Evolutionary conservation across 2,113 vertebrate species (phyloP), one percentile per base, ranked within the genome.

Genomic region (Noturus placidus): DNA sequence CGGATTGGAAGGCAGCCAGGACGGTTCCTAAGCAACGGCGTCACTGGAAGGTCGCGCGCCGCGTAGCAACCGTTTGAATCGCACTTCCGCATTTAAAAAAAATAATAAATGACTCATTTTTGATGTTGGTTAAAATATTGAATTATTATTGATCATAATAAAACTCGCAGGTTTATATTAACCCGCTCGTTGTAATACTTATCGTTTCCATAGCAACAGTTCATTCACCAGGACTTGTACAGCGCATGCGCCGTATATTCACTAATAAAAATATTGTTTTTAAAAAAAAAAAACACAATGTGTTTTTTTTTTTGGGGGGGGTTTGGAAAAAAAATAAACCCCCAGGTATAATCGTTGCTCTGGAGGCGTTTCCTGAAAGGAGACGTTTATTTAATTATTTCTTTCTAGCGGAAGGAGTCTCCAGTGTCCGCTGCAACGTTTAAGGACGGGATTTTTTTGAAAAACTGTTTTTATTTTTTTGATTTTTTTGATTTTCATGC

Each of bases 11-110:
- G 9, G 79, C 30, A 22, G 79, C 79, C 79, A 59, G 22, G 52
- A 25, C 20, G 79, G 79, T 81, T 81, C 19, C 79, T 25, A 35
- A 25, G 79, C 79, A 81, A 81, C 79, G 79, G 79, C 79, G 56
- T 81, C 79, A 25, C 1, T 1, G 25, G 50, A 19, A 79, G 25
- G 50, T 30, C 77, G 56, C 7, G 35, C 33, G 33, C 7, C 33
- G 33, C 7, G 30, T 27, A 5, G 42, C 30, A 27, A 27, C 42
- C 2, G 74, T 46, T 27, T 50, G 46, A 74, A 50, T 19, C 5
- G 50, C 11, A 38, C 72, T 76, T 76, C 38, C 72, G 38, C 15
- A 0, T 14, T 9, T 46, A 46, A 46, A 46, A 46, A 3, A 42
- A 3, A 42, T 42, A 42, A 46, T 46, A 5, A 46, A 46, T 5